Evolutionary conservation across 2,797 vertebrate genomes (phyloP), one percentile per base, ranked within the genome.

Genomic region (Rhyacichthys aspro): DNA sequence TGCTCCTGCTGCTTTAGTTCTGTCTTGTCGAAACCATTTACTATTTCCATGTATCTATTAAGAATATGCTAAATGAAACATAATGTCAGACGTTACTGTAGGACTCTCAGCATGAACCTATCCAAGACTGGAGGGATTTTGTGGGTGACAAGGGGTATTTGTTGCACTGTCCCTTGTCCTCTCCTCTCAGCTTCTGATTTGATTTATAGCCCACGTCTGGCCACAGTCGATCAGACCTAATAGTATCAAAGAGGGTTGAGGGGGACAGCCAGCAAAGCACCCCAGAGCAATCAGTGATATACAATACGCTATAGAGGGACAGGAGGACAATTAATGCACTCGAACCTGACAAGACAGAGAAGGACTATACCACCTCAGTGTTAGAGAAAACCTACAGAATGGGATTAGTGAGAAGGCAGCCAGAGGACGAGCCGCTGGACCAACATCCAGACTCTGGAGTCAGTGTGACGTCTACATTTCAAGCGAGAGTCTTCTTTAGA

Each of bases 191-290:
- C 66, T 46, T 52, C 32, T 68, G 77, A 88, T 86, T 63, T 83
- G 81, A 85, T 86, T 88, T 78, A 82, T 59, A 19, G 60, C 42
- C 43, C 50, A 33, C 9, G 59, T 77, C 71, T 81, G 73, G 70
- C 50, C 38, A 16, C 16, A 59, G 63, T 83, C 74, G 83, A 64
- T 72, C 74, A 71, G 58, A 77, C 19, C 45, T 68, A 82, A 81
- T 73, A 59, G 3, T 79, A 79, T 80, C 65, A 67, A 59, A 38
- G 67, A 74, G 80, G 63, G 78, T 78, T 45, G 46, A 61, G 19
- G 7, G 12, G 28, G 46, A 43, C 66, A 64, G 72, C 66, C 63
- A 16, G 63, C 16, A 15, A 63, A 39, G 46, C 52, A 50, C 17
- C 45, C 46, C 0, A 3, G 32, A 52, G 46, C 73, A 44, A 48